Evolutionary conservation across 1,140 invertebrate species (phyloP), one percentile per base, ranked within the genome.

Genomic region (Megalonaias nervosa): DNA sequence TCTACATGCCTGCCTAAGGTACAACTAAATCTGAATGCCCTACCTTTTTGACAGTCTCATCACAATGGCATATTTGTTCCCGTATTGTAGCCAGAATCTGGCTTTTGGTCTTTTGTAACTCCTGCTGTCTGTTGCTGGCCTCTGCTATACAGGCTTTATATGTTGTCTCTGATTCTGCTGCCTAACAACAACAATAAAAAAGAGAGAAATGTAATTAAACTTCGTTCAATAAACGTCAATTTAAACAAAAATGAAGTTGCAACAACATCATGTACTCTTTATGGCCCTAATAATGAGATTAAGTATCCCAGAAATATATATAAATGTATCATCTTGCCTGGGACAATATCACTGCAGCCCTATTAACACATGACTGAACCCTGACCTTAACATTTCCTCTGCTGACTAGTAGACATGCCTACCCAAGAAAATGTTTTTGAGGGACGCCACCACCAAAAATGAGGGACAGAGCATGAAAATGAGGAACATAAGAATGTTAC

Each of bases 91-190:
- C 86, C 31, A 93, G 78, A 17, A 92, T 83, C 71, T 92, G 90
- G 21, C 80, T 71, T 84, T 92, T 93, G 9, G 90, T 83, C 79
- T 89, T 89, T 75, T 92, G 86, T 56, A 93, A 78, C 38, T 90
- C 86, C 15, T 84, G 70, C 74, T 93, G 92, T 74, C 90, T 82
- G 61, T 90, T 89, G 85, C 93, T 93, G 14, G 93, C 92, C 77
- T 93, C 92, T 15, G 84, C 86, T 21, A 93, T 90, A 79, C 91
- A 92, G 15, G 89, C 90, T 77, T 92, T 92, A 84, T 93, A 93
- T 15, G 89, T 90, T 5, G 89, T 90, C 84, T 93, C 92, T 59
- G 93, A 92, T 84, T 93, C 93, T 66, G 84, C 85, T 76, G 89
- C 88, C 89, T 90, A 80, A 31, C 26, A 15, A 82, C 76, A 75